Evolutionary conservation across 2,797 vertebrate species (phyloP).

Genomic region (Sebastes vulpes): DNA sequence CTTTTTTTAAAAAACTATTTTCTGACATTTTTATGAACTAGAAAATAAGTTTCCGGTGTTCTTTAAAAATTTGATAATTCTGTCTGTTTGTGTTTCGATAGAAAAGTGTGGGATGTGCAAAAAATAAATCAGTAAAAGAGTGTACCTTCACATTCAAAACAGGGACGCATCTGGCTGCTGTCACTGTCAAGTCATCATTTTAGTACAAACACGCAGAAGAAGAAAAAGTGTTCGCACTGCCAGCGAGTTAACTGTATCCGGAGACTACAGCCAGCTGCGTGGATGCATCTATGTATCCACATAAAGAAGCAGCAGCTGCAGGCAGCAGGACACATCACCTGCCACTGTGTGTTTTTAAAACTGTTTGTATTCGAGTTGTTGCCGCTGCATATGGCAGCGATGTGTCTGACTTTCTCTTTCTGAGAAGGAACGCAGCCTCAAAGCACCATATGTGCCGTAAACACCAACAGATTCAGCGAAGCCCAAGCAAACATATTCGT

Average conservation of each 20-base stretch:
- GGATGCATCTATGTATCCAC: background rate
- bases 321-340: conserved; percentile 7
- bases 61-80: background rate
- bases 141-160: background rate
- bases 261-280: background rate
- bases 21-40: background rate
- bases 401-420: conserved; percentile 20
- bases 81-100: background rate
- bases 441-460: conserved; percentile 43
- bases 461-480: conserved; percentile 53
- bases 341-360: background rate
- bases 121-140: background rate
- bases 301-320: conserved; percentile 22
- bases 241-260: background rate
- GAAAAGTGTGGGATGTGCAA: background rate
- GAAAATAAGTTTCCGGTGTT: background rate
- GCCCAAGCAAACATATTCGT: conserved; percentile 38
- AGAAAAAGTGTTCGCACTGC: background rate
- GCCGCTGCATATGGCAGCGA: background rate
- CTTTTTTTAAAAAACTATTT: background rate
- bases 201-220: background rate
- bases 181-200: background rate
- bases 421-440: conserved; percentile 26
- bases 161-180: background rate
- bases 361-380: conserved; percentile 11